Evolutionary conservation across 1,140 invertebrate species (phyloP).

Genomic region (Nomia melanderi): DNA sequence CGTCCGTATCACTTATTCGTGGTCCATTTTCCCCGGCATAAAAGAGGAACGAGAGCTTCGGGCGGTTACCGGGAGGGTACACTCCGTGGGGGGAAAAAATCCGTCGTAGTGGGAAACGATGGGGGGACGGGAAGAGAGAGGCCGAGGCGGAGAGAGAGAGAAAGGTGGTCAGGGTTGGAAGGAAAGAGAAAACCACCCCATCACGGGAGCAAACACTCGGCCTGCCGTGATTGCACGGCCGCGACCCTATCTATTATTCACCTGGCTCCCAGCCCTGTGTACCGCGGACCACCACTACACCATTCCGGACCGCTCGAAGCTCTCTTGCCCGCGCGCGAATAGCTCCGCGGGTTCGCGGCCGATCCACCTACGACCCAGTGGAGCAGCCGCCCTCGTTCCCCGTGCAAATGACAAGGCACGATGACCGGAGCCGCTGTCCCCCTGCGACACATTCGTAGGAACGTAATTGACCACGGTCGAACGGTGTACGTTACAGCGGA

Average conservation of each 20-base stretch:
- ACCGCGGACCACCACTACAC: conserved; percentile 42
- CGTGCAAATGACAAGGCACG: not conserved
- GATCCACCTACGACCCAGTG: conserved; percentile 6
- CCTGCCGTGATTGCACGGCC: conserved; percentile 77
- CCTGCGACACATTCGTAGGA: not conserved
- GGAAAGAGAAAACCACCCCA: conserved; percentile 61
- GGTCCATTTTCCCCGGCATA: conserved; percentile 72
- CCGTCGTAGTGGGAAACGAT: not conserved
- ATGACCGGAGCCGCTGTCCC: not conserved
- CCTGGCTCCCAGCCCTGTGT: conserved; percentile 60
- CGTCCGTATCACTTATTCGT: conserved; percentile 78
- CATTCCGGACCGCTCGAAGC: conserved; percentile 39
- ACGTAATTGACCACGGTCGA: conserved; percentile 50
- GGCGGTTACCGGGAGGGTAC: conserved; percentile 41
- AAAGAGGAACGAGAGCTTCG: conserved; percentile 59
- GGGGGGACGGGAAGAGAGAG: not conserved
- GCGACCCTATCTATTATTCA: conserved; percentile 80
- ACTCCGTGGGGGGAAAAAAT: conserved; percentile 33
- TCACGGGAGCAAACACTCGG: conserved; percentile 79
- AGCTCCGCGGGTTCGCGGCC: not conserved
- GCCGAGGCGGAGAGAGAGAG: conserved; percentile 30
- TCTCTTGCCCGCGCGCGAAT: conserved; percentile 25
- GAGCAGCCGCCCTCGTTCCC: not conserved
- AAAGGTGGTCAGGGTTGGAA: conserved; percentile 48
- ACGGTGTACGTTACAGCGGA: conserved; percentile 69